phyloP scores from a whole-genome alignment of 2,888 invertebrate species.

The Drosophila subquinaria region DNA sequence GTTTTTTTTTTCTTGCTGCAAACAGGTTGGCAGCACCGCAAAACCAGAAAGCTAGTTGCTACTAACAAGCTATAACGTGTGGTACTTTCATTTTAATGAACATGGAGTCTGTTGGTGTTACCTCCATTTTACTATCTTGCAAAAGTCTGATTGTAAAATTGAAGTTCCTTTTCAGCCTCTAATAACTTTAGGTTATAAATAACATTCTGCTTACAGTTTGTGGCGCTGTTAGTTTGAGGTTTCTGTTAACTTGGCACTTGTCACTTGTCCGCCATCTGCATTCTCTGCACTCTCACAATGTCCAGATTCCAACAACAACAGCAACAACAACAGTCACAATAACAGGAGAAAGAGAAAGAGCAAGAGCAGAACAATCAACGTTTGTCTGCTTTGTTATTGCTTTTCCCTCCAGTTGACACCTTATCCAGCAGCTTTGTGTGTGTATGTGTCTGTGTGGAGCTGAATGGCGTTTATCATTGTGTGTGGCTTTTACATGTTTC shows the following conservation, averaged over 20 bases:
- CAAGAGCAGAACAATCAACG: constrained; percentile 66
- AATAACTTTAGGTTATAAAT: constrained; percentile 1
- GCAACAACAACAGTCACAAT: constrained; percentile 16
- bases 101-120: constrained; percentile 2
- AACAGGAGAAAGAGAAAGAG: constrained; percentile 34
- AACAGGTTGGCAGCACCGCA: constrained; percentile 32
- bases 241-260: constrained; percentile 51
- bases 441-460: constrained; percentile 41
- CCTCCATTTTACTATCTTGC: background rate
- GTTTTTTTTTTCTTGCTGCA: constrained; percentile 4
- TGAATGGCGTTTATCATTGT: constrained; percentile 76
- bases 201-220: constrained; percentile 1
- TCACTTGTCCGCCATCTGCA: constrained; percentile 42
- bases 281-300: constrained; percentile 25
- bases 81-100: constrained; percentile 20
- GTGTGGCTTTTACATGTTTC: constrained; percentile 59
- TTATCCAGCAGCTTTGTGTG: constrained; percentile 51
- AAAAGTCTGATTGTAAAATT: constrained; percentile 9
- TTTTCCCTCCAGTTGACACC: constrained; percentile 68
- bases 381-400: constrained; percentile 64
- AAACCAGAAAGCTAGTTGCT: constrained; percentile 18
- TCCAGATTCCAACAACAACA: constrained; percentile 27
- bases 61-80: constrained; percentile 13
- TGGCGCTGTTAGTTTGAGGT: constrained; percentile 14
- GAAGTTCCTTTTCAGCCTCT: background rate